These are phyloP conservation scores for Hypomecis punctinalis DNA, from an alignment of 2,888 invertebrate genomes.

Conservation along the genomic window DNA sequence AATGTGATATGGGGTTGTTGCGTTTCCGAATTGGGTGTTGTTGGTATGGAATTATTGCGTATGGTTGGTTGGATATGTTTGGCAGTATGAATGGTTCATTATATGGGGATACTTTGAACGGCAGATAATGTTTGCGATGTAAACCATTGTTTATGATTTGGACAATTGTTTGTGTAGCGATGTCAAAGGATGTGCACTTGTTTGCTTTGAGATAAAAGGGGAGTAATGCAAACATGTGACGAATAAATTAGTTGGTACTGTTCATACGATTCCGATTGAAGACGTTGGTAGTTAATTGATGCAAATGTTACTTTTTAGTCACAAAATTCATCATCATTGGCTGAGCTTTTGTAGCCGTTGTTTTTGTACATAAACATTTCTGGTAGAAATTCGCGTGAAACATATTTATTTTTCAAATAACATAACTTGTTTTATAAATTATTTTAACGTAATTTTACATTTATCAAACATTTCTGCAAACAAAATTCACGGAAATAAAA, in stretches of 20 bases:
- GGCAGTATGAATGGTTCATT: constrained; percentile 84
- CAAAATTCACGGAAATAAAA: too few relatives aligned
- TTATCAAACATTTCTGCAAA: too few relatives aligned
- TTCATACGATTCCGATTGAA: constrained; percentile 37
- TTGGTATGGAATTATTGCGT: constrained; percentile 81
- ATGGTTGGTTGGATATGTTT: constrained; percentile 84
- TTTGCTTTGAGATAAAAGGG: constrained; percentile 67
- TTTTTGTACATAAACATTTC: too few relatives aligned
- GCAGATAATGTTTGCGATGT: constrained; percentile 82
- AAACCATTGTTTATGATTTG: constrained; percentile 84
- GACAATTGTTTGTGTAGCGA: constrained; percentile 82
- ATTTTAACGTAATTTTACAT: too few relatives aligned
- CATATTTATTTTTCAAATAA: too few relatives aligned
- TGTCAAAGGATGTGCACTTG: constrained; percentile 84
- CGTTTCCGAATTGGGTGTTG: constrained; percentile 57
- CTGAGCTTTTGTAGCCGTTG: background rate
- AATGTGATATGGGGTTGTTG: constrained; percentile 67
- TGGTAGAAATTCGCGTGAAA: too few relatives aligned
- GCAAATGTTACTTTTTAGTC: constrained; percentile 36
- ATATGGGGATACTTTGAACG: constrained; percentile 79
- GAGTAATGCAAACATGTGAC: constrained; percentile 63
- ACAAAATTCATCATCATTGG: background rate
- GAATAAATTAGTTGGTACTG: constrained; percentile 42
- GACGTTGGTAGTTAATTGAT: constrained; percentile 41
- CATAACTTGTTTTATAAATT: too few relatives aligned